Percentiles rank a stretch among this genome's conserved stretches.
Evolutionary conservation across 2,797 vertebrate genomes (phyloP).

Genomic region (Sphaeramia orbicularis): DNA sequence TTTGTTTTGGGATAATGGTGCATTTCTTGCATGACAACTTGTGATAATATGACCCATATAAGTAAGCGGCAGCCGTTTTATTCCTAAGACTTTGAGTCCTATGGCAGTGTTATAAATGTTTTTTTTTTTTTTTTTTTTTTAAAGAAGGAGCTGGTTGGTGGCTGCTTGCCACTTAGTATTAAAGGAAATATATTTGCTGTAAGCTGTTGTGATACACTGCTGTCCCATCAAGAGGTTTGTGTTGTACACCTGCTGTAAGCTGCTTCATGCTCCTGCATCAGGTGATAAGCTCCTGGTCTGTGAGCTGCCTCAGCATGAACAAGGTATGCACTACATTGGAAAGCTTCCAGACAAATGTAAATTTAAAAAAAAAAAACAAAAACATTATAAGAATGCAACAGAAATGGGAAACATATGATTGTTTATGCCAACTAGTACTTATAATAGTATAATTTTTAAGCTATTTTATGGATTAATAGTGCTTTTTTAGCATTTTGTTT

Average conservation of each 20-base stretch:
- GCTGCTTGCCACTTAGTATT: constrained; percentile 36
- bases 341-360: constrained; percentile 49
- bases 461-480: no score
- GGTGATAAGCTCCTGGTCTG: constrained; percentile 61
- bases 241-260: constrained; percentile 71
- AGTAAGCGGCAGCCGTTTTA: neutral
- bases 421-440: no score
- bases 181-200: constrained; percentile 35
- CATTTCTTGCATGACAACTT: constrained; percentile 53
- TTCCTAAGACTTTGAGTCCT: constrained; percentile 11
- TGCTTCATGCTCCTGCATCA: constrained; percentile 56
- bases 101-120: constrained; percentile 17
- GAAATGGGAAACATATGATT: no score
- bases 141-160: constrained; percentile 16
- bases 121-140: neutral
- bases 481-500: no score
- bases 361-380: no score
- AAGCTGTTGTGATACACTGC: constrained; percentile 61
- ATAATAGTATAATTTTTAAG: no score
- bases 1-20: constrained; percentile 57
- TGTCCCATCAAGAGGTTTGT: constrained; percentile 48
- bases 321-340: constrained; percentile 30
- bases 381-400: constrained; percentile 29
- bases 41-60: constrained; percentile 27
- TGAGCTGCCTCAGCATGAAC: constrained; percentile 58